These are phyloP conservation scores for Limnephilus rhombicus DNA, from an alignment of 2,888 invertebrate genomes.

Conservation along the genomic window DNA sequence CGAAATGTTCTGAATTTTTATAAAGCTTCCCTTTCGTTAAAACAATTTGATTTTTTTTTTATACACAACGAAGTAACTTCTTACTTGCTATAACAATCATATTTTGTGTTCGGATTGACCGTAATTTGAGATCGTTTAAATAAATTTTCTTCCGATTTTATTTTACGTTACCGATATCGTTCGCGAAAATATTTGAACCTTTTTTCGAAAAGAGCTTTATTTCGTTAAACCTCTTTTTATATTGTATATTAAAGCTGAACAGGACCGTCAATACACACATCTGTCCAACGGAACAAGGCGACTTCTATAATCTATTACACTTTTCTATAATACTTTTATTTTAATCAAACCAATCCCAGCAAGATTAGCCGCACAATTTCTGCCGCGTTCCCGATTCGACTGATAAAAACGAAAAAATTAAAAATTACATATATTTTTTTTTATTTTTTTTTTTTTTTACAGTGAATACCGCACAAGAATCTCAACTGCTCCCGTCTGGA, in stretches of 20 bases:
- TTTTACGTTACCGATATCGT: not conserved
- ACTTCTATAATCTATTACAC: not conserved
- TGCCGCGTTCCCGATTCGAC: no score
- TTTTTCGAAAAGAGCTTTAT: not conserved
- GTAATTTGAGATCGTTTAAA: conserved; percentile 61
- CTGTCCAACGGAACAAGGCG: not conserved
- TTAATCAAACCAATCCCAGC: no score
- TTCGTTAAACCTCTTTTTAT: not conserved
- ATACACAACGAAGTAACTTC: not conserved
- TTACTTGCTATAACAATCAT: not conserved
- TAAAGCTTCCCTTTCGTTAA: not conserved
- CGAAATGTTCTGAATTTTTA: not conserved
- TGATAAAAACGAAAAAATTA: no score
- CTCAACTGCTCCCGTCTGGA: no score
- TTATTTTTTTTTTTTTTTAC: no score
- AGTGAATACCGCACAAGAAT: no score
- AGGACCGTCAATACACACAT: not conserved
- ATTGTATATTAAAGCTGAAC: not conserved
- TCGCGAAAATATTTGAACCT: not conserved
- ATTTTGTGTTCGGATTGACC: conserved; percentile 56
- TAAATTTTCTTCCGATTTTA: conserved; percentile 49
- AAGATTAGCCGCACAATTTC: no score
- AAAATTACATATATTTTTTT: no score
- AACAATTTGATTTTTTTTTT: not conserved
- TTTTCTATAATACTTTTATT: no score